phyloP scores from a whole-genome alignment of 2,797 vertebrate species.

The Smutsia temminckii region DNA sequence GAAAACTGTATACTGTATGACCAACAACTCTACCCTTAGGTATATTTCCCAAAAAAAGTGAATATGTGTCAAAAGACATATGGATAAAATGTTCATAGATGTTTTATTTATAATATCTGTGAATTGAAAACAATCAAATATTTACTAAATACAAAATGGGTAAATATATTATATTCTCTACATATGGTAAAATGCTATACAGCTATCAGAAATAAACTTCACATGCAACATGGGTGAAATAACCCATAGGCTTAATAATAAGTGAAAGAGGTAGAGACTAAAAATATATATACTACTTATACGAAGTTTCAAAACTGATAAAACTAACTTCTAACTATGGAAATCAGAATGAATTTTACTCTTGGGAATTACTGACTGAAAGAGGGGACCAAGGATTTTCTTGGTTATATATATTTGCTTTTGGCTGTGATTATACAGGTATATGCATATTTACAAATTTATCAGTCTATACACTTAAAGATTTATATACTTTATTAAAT shows the following conservation, averaged over 20 bases:
- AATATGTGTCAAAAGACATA: neutral
- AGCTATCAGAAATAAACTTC: neutral
- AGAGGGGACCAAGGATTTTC: rapidly evolving
- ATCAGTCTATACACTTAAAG: neutral
- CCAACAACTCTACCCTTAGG: neutral
- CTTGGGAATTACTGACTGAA: neutral
- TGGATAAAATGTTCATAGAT: neutral
- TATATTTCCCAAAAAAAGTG: neutral
- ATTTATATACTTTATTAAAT: neutral
- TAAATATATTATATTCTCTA: neutral
- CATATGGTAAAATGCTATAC: neutral
- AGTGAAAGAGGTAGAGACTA: neutral
- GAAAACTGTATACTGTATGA: neutral
- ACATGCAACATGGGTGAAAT: neutral
- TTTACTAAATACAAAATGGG: neutral
- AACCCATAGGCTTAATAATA: neutral
- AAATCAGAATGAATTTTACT: neutral
- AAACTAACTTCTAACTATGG: neutral
- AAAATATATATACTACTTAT: neutral
- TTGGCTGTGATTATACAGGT: neutral
- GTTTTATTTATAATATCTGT: neutral
- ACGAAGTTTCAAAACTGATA: neutral
- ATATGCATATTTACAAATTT: neutral
- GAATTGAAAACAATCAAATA: neutral
- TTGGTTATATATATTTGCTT: neutral